Conservation (phyloP, 2,888 invertebrate genomes). For the Lithophane ornitopus region DNA sequence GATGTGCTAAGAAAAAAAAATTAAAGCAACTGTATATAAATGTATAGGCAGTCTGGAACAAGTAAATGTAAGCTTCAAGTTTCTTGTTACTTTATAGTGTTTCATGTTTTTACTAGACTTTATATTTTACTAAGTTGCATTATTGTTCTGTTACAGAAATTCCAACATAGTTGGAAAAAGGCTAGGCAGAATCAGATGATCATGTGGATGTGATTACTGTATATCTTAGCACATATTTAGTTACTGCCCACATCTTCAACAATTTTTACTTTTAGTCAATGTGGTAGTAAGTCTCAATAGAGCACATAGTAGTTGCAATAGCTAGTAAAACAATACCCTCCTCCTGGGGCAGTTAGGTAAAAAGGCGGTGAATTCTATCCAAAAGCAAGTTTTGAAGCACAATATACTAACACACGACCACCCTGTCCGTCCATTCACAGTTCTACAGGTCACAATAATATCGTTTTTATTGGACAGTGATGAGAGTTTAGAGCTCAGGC, state of each 20-base stretch:
- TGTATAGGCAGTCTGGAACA: constrained; percentile 10
- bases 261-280: neutral
- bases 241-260: neutral
- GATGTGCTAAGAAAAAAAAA: constrained; percentile 36
- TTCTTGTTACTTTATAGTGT: constrained; percentile 9
- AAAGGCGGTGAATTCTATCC: neutral
- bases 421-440: constrained; percentile 4
- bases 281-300: neutral
- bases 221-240: neutral
- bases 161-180: no score
- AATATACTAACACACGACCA: constrained; percentile 3
- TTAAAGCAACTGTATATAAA: constrained; percentile 10
- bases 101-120: neutral
- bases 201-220: no score
- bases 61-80: constrained; percentile 24
- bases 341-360: no score
- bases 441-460: constrained; percentile 2
- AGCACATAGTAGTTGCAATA: neutral
- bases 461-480: constrained; percentile 45
- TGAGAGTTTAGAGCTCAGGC: constrained; percentile 40
- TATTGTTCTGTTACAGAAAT: neutral
- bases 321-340: no score
- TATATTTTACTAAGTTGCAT: neutral
- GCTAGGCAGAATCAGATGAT: neutral
- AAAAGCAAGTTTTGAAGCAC: neutral